A percentile compares a stretch with the other conserved stretches of the same genome.
phyloP scores from a whole-genome alignment of 23 tunicate species.

The Trididemnum clinides region DNA sequence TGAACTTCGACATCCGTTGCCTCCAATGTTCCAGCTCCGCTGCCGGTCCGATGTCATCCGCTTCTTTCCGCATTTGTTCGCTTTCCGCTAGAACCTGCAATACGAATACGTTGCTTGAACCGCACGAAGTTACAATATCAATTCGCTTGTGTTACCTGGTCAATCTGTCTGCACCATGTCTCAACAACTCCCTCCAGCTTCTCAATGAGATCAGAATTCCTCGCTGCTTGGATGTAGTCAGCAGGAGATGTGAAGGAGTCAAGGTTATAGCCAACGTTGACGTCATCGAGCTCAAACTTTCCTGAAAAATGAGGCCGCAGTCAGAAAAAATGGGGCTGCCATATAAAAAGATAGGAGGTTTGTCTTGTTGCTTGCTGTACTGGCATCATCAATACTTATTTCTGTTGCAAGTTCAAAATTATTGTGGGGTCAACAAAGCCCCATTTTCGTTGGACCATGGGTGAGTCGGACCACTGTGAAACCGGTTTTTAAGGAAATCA shows the following conservation, averaged over 20 bases:
- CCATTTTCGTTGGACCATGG: no score
- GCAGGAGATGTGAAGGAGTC: constrained; percentile 48
- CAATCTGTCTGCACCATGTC: constrained; percentile 76
- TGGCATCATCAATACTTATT: no score
- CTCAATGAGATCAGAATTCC: constrained; percentile 67
- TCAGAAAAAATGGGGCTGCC: not conserved
- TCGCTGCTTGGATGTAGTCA: constrained; percentile 53
- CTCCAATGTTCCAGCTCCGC: constrained; percentile 91
- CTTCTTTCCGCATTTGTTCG: constrained; percentile 85
- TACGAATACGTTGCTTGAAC: not conserved
- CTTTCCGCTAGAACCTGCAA: constrained; percentile 75
- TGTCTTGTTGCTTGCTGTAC: no score
- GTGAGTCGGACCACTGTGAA: no score
- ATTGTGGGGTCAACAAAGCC: no score
- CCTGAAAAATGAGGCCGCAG: constrained; percentile 29
- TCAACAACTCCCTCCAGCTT: constrained; percentile 67
- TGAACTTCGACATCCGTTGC: constrained; percentile 74
- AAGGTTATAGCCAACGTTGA: constrained; percentile 88
- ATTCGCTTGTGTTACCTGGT: constrained; percentile 47
- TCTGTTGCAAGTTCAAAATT: no score
- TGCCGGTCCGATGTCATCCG: constrained; percentile 86
- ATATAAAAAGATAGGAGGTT: no score
- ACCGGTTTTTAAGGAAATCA: no score
- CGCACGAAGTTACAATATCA: not conserved
- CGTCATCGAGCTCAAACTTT: constrained; percentile 70